phyloP scores from a whole-genome alignment of 2,888 invertebrate species.

The Acrobasis repandana region DNA sequence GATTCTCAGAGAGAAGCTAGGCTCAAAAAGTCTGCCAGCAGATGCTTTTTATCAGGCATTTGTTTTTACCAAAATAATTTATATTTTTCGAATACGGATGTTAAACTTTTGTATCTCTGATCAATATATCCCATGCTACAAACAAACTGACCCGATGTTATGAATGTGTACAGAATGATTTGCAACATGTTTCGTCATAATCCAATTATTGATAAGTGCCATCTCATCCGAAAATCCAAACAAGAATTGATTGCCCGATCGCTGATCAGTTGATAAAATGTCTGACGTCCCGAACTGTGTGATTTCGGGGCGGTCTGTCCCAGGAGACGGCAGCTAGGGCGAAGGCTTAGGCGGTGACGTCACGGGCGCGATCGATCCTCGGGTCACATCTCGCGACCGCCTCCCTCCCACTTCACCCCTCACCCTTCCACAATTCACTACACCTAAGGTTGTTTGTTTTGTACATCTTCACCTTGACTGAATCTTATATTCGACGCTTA shows the following conservation, averaged over 20 bases:
- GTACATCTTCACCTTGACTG: constrained; percentile 36
- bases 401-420: constrained; percentile 35
- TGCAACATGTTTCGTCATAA: background rate
- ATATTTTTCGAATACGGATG: too few species aligned
- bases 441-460: constrained; percentile 46
- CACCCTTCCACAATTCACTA: constrained; percentile 29
- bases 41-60: too few species aligned
- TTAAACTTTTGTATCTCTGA: too few species aligned
- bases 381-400: constrained; percentile 43
- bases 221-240: constrained; percentile 26
- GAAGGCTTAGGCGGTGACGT: constrained; percentile 75
- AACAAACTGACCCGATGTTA: too few species aligned
- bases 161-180: constrained; percentile 8
- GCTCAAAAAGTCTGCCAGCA: too few species aligned
- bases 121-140: too few species aligned
- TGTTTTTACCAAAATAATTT: too few species aligned
- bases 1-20: too few species aligned
- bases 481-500: constrained; percentile 27
- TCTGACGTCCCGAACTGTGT: constrained; percentile 20
- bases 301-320: constrained; percentile 28
- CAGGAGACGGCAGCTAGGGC: constrained; percentile 36
- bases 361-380: constrained; percentile 68
- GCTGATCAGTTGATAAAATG: constrained; percentile 27
- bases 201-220: constrained; percentile 8
- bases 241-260: constrained; percentile 25